Evolutionary conservation across 2,113 vertebrate species (phyloP).

Genomic region (Panthera tigris): DNA sequence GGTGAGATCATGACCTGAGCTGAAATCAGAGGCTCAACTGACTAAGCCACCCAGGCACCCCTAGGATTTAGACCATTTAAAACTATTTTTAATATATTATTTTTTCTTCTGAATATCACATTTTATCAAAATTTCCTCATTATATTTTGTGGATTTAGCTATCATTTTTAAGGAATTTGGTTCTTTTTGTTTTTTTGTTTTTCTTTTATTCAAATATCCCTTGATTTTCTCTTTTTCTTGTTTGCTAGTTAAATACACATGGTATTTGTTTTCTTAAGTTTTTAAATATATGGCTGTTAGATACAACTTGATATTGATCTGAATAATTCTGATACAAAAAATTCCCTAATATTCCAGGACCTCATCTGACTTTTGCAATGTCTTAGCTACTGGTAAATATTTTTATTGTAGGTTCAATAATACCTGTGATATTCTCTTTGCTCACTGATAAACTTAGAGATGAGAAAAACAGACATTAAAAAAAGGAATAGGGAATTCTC

Average conservation of each 20-base stretch:
- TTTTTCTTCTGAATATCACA: slow-evolving; percentile 31
- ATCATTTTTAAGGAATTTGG: background rate
- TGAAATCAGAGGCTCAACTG: no score
- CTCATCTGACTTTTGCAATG: background rate
- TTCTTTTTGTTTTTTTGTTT: background rate
- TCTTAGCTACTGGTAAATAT: background rate
- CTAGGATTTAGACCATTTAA: slow-evolving; percentile 46
- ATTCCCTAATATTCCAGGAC: background rate
- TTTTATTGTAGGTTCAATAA: background rate
- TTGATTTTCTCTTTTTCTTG: background rate
- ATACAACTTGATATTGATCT: background rate
- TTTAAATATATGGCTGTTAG: background rate
- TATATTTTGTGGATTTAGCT: background rate
- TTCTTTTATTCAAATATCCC: background rate
- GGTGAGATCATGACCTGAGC: no score
- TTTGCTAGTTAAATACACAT: background rate
- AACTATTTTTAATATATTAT: background rate
- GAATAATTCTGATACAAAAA: background rate
- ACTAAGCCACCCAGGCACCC: no score
- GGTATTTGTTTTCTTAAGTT: background rate
- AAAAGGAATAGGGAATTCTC: background rate
- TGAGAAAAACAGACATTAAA: background rate
- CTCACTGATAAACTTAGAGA: background rate
- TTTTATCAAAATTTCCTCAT: background rate
- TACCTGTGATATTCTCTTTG: background rate